A percentile compares a stretch with the other conserved stretches of the same genome.
These are phyloP conservation scores for Rafetus swinhoei DNA, from an alignment of 2,113 vertebrate species.

Conservation along the genomic window DNA sequence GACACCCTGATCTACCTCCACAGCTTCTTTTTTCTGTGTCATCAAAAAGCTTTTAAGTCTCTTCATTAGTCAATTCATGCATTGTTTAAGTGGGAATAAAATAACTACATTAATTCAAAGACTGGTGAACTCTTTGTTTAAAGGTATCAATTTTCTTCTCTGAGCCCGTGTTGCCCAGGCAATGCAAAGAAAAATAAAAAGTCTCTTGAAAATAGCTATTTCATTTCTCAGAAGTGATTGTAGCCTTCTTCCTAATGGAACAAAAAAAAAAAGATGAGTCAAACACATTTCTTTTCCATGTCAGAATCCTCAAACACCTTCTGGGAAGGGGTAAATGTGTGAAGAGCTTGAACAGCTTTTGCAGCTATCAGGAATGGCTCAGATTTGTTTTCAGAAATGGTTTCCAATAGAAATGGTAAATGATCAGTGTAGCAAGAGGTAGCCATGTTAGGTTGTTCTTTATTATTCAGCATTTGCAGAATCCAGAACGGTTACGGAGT, in stretches of 20 bases:
- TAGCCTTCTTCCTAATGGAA: background rate
- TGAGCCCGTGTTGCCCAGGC: background rate
- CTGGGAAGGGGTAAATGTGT: background rate
- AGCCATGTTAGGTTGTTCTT: background rate
- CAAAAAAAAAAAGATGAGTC: background rate
- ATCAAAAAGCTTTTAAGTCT: background rate
- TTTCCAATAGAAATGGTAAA: background rate
- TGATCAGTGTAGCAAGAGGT: background rate
- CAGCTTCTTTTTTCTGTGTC: conserved; percentile 4
- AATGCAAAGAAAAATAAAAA: background rate
- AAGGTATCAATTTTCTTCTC: background rate
- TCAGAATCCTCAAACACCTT: background rate
- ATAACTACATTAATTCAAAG: background rate
- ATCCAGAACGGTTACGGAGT: background rate
- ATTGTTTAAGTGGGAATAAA: background rate
- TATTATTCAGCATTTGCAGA: background rate
- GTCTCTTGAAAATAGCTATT: background rate
- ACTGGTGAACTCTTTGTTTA: background rate
- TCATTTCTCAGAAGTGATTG: background rate
- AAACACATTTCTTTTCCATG: background rate
- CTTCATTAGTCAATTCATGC: background rate
- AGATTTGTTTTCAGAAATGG: background rate
- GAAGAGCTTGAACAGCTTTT: background rate
- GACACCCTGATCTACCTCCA: background rate
- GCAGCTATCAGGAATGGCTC: background rate